Conservation (phyloP, 2,113 vertebrate species). For the Campylorhamphus procurvoides region DNA sequence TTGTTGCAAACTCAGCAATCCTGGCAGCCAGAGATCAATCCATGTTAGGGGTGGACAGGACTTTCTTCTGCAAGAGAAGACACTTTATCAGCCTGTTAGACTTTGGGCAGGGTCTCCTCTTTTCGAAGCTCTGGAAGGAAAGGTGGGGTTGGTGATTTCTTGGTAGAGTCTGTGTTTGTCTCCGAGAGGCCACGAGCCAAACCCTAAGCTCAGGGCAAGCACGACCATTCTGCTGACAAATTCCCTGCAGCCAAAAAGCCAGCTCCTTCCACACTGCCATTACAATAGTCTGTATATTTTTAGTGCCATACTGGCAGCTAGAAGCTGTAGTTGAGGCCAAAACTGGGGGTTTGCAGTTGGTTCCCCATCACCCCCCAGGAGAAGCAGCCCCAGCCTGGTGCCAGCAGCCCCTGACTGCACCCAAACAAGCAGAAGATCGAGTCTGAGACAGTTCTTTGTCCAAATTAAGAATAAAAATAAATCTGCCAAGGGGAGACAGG, state of each 20-base stretch:
- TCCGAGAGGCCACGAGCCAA: background rate
- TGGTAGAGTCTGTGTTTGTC: background rate
- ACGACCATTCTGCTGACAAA: background rate
- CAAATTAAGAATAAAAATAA: background rate
- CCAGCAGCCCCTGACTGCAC: background rate
- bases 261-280: background rate
- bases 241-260: background rate
- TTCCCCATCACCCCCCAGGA: background rate
- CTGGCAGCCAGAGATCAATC: background rate
- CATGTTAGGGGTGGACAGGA: fast-evolving
- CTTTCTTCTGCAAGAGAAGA: background rate
- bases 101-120: background rate
- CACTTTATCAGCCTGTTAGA: background rate
- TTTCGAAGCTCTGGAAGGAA: background rate
- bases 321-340: background rate
- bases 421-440: background rate
- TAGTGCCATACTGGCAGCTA: background rate
- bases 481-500: background rate
- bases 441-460: background rate
- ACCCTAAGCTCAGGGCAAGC: background rate
- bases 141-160: background rate
- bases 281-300: background rate
- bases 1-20: fast-evolving
- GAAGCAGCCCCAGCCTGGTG: fast-evolving
- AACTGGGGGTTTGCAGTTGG: fast-evolving